These are phyloP conservation scores for Bruchidius siliquastri DNA, from an alignment of 2,888 invertebrate genomes.

Conservation along the genomic window DNA sequence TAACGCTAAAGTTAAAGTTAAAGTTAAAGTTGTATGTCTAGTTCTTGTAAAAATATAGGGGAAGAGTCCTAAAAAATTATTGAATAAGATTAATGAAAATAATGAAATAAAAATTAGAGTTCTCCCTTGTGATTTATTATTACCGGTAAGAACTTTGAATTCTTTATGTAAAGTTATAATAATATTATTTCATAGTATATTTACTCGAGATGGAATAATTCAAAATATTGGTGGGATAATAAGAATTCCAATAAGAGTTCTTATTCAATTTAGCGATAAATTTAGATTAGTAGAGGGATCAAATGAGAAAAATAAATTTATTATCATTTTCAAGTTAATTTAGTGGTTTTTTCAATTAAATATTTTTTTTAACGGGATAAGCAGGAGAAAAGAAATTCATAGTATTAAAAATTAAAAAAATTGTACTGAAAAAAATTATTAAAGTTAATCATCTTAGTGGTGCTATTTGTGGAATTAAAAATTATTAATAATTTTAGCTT, in stretches of 20 bases:
- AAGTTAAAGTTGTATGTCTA: constrained; percentile 59
- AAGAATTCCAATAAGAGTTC: constrained; percentile 51
- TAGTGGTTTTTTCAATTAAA: constrained; percentile 36
- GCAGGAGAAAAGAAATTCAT: constrained; percentile 46
- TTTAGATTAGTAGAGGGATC: constrained; percentile 56
- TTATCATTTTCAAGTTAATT: constrained; percentile 59
- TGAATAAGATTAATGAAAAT: constrained; percentile 59
- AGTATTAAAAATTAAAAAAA: constrained; percentile 52
- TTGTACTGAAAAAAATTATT: constrained; percentile 43
- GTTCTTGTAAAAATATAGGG: constrained; percentile 68
- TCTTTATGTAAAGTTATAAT: constrained; percentile 51
- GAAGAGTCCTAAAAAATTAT: constrained; percentile 66
- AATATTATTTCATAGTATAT: constrained; percentile 51
- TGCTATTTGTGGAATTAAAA: constrained; percentile 66
- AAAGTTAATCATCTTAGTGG: constrained; percentile 54
- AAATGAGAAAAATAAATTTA: constrained; percentile 64
- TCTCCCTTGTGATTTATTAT: constrained; percentile 38
- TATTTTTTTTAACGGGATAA: constrained; percentile 21
- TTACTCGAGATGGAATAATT: constrained; percentile 53
- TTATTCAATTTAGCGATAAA: constrained; percentile 58
- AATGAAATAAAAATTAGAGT: constrained; percentile 44
- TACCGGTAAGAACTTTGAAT: constrained; percentile 54
- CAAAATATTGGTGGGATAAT: constrained; percentile 54
- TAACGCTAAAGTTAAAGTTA: constrained; percentile 55
- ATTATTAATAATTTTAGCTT: constrained; percentile 61